These are phyloP conservation scores for Phenganax stokvisi DNA, from an alignment of 92 coral and sea anemone species.

Conservation along the genomic window DNA sequence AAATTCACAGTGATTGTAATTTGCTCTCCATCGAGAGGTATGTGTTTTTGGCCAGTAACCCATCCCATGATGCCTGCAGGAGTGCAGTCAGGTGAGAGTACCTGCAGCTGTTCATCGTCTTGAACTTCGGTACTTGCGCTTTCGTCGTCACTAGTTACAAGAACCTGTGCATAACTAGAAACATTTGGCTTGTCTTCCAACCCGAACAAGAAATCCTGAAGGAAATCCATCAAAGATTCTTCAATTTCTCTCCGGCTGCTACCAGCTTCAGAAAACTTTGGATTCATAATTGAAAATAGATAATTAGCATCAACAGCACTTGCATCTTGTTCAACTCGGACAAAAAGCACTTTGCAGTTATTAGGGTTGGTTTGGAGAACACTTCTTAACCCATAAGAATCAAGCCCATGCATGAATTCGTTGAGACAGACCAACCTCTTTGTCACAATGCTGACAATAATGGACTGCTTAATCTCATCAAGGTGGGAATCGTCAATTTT, in stretches of 20 bases:
- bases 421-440: constrained; percentile 51
- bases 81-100: not conserved
- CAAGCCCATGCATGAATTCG: constrained; percentile 54
- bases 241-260: constrained; percentile 35
- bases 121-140: not conserved
- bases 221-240: constrained; percentile 29
- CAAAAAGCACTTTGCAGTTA: constrained; percentile 21
- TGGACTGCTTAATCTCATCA: constrained; percentile 43
- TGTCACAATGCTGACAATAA: constrained; percentile 45
- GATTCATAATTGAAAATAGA: constrained; percentile 46
- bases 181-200: constrained; percentile 26
- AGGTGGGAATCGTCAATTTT: constrained; percentile 33
- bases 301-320: constrained; percentile 54
- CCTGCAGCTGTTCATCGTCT: not conserved
- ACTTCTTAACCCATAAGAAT: constrained; percentile 40
- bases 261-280: constrained; percentile 39
- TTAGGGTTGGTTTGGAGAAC: not conserved
- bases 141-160: constrained; percentile 12
- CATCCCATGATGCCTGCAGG: constrained; percentile 30
- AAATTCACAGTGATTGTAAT: not conserved
- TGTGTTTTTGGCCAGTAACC: constrained; percentile 13
- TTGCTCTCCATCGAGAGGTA: constrained; percentile 8
- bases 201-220: constrained; percentile 30
- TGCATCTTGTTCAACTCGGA: constrained; percentile 28
- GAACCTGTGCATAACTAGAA: constrained; percentile 30